Conservation (phyloP, 2,113 vertebrate genomes). For the Heterotilapia buettikoferi region DNA sequence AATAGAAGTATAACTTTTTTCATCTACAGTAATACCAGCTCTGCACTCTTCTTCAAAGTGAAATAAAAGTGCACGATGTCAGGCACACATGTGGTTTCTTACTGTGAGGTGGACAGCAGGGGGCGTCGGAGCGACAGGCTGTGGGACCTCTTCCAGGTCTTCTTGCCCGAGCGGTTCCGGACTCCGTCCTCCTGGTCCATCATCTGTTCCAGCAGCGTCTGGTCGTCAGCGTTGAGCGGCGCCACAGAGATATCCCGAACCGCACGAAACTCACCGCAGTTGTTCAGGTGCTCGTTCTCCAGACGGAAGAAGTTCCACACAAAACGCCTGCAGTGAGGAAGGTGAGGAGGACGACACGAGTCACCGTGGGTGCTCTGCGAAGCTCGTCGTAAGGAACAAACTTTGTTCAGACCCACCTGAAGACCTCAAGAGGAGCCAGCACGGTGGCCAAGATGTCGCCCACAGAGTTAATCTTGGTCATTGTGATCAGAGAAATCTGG, state of each 20-base stretch:
- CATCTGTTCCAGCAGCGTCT: conserved; percentile 98
- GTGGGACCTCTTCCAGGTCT: conserved; percentile 88
- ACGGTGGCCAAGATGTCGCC: conserved; percentile 87
- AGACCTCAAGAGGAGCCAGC: conserved; percentile 93
- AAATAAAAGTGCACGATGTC: neutral
- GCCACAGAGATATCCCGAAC: conserved; percentile 97
- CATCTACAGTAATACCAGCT: neutral
- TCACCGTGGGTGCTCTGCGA: neutral
- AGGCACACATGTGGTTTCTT: neutral
- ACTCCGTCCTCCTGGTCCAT: conserved; percentile 98
- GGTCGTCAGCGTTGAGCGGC: conserved; percentile 94
- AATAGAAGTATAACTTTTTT: neutral
- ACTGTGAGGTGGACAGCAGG: conserved; percentile 86
- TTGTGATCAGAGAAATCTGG: conserved; percentile 84
- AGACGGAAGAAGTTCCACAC: conserved; percentile 99
- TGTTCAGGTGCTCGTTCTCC: conserved; percentile 98
- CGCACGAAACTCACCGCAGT: conserved; percentile 96
- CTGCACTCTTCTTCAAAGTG: neutral
- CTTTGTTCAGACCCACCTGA: conserved; percentile 78
- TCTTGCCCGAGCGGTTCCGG: conserved; percentile 90
- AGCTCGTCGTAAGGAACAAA: neutral
- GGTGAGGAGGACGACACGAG: neutral
- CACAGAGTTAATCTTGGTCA: conserved; percentile 70
- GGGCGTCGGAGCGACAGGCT: conserved; percentile 87
- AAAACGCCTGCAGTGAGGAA: conserved; percentile 78